phyloP scores from a whole-genome alignment of 2,797 vertebrate genomes.

The Somateria mollissima region DNA sequence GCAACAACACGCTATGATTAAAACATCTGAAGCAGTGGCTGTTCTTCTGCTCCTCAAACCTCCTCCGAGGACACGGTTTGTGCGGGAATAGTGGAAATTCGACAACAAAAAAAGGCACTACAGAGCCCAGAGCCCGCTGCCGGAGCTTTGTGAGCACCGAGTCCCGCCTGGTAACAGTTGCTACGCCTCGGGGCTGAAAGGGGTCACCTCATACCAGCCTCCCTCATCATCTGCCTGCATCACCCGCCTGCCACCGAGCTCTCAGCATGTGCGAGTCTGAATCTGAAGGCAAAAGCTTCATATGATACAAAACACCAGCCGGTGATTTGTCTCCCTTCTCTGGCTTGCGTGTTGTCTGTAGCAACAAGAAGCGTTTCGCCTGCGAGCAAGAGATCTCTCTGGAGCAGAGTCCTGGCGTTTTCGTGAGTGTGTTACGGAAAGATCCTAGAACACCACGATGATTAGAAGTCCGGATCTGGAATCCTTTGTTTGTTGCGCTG shows the following conservation, averaged over 20 bases:
- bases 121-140: not conserved
- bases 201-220: not conserved
- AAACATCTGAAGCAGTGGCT: not conserved
- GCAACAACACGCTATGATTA: not conserved
- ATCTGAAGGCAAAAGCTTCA: not conserved
- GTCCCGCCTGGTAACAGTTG: conserved; percentile 62
- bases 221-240: not conserved
- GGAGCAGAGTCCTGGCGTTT: not conserved
- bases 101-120: not conserved
- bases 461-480: conserved; percentile 64
- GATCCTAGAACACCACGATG: conserved; percentile 30
- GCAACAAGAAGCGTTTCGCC: not conserved
- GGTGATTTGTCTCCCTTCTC: not conserved
- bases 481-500: conserved; percentile 73
- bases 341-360: not conserved
- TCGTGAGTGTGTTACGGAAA: not conserved
- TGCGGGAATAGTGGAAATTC: not conserved
- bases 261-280: not conserved
- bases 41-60: not conserved
- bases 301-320: not conserved
- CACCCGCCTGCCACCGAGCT: not conserved
- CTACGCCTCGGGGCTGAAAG: not conserved
- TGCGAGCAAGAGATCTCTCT: not conserved
- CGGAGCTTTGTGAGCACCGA: conserved; percentile 71
- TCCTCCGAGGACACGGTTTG: not conserved